A percentile compares a stretch with the other conserved stretches of the same genome.
Evolutionary conservation across 2,113 vertebrate species (phyloP).

Genomic region (Nyctereutes procyonoides): DNA sequence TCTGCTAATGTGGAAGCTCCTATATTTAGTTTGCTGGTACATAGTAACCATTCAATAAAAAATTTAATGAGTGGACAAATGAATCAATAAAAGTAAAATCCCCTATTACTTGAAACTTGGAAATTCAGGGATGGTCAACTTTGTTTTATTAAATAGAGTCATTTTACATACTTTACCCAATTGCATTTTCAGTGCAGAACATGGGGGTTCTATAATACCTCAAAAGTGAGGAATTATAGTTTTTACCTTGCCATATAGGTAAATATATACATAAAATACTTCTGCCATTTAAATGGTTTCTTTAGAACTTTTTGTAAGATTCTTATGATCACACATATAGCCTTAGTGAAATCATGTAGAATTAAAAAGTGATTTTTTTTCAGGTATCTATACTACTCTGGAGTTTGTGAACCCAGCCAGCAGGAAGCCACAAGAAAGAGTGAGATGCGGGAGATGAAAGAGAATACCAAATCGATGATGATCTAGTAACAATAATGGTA

Average conservation of each 20-base stretch:
- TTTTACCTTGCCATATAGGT: not conserved
- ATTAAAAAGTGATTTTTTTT: slow-evolving; percentile 59
- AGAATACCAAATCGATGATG: not conserved
- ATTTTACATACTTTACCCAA: not conserved
- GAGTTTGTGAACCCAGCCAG: not conserved
- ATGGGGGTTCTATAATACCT: not conserved
- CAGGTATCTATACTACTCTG: not conserved
- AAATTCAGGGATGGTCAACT: not conserved
- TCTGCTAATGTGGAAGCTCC: not conserved
- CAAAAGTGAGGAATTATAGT: not conserved
- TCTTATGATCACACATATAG: not conserved
- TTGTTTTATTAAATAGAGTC: not conserved
- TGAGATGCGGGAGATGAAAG: slow-evolving; percentile 48
- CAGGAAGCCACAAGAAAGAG: slow-evolving; percentile 14
- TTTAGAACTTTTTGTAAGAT: slow-evolving; percentile 11
- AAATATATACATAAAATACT: not conserved
- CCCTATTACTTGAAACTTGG: not conserved
- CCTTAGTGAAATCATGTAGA: slow-evolving; percentile 15
- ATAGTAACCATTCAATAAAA: not conserved
- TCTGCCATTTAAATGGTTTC: slow-evolving; percentile 18
- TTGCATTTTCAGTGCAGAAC: not conserved
- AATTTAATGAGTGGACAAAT: not conserved
- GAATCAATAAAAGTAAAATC: not conserved
- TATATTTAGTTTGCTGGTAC: rapidly evolving
- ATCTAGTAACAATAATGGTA: not conserved